These are phyloP conservation scores for Rhabdornis inornatus DNA, from an alignment of 2,113 vertebrate genomes.

Conservation along the genomic window DNA sequence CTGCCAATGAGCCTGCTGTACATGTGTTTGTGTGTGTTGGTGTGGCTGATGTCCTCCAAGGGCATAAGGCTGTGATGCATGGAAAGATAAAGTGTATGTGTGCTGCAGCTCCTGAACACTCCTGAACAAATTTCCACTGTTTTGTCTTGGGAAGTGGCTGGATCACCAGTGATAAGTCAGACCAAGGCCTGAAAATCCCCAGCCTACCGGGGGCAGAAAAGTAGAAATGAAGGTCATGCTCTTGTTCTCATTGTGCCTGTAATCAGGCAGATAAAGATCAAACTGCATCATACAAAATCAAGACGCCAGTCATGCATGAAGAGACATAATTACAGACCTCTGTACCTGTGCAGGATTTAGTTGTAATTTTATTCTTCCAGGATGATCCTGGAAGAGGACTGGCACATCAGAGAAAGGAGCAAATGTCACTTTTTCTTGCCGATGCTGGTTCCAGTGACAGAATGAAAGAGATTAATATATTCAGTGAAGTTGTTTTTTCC, in stretches of 20 bases:
- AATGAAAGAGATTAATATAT: neutral
- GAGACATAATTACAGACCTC: neutral
- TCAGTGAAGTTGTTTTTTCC: neutral
- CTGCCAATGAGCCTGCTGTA: neutral
- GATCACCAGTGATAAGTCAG: neutral
- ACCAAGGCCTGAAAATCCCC: neutral
- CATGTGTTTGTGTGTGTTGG: neutral
- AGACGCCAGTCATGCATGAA: neutral
- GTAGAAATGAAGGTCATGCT: neutral
- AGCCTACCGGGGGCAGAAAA: neutral
- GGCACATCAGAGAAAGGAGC: neutral
- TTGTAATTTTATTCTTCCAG: neutral
- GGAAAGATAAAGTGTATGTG: neutral
- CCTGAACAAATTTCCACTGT: neutral
- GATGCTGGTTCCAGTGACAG: neutral
- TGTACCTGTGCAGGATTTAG: neutral
- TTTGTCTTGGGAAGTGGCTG: neutral
- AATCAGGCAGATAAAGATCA: conserved; percentile 31
- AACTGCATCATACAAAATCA: neutral
- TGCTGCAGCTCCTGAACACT: neutral
- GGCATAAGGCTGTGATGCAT: neutral
- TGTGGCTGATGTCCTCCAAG: neutral
- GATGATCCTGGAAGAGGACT: neutral
- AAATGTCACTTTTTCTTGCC: neutral
- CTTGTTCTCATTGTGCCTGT: neutral